phyloP scores from a whole-genome alignment of 2,888 invertebrate genomes.

The Philereme vetulata region DNA sequence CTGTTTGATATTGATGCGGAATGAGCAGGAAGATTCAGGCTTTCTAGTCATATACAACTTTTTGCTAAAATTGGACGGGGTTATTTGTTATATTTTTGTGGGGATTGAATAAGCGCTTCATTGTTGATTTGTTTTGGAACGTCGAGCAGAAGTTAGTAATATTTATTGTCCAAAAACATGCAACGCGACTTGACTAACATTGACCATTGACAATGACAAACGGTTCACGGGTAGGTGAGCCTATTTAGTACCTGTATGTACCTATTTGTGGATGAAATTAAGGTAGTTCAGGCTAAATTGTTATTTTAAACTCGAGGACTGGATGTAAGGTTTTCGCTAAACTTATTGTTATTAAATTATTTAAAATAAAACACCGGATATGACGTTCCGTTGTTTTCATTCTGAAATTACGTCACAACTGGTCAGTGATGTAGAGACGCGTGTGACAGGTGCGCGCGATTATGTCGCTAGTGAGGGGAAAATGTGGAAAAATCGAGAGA shows the following conservation, averaged over 20 bases:
- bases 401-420: constrained; percentile 24
- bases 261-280: too few relatives aligned
- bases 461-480: constrained; percentile 44
- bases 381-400: constrained; percentile 9
- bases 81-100: too few relatives aligned
- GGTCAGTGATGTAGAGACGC: constrained; percentile 40
- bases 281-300: too few relatives aligned
- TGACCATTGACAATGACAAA: too few relatives aligned
- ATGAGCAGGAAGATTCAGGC: constrained; percentile 6
- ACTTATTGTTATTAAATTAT: neutral
- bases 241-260: too few relatives aligned
- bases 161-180: too few relatives aligned
- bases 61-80: neutral
- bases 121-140: too few relatives aligned
- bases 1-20: constrained; percentile 21
- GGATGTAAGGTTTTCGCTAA: neutral
- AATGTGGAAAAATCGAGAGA: constrained; percentile 37
- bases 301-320: too few relatives aligned
- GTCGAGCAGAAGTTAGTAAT: too few relatives aligned
- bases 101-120: too few relatives aligned
- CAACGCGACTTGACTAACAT: too few relatives aligned
- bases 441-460: constrained; percentile 54
- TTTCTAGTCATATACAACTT: constrained; percentile 8
- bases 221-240: too few relatives aligned
- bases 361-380: constrained; percentile 5